phyloP scores from a whole-genome alignment of 2,797 vertebrate genomes.

The Harpagifer antarcticus region DNA sequence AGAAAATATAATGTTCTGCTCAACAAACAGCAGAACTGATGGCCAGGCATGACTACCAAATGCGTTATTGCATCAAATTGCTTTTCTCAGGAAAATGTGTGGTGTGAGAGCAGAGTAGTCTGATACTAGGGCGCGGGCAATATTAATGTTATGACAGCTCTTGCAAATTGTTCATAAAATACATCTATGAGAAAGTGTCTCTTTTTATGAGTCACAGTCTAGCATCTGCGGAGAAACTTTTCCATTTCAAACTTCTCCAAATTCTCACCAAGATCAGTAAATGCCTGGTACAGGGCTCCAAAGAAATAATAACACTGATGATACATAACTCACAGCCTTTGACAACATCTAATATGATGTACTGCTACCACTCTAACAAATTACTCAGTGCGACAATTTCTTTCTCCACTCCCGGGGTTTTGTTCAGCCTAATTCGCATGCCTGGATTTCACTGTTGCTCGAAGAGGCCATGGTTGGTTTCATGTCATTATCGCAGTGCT shows the following conservation, averaged over 20 bases:
- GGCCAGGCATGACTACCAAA: slow-evolving; percentile 23
- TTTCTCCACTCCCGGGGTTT: slow-evolving; percentile 16
- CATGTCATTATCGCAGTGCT: slow-evolving; percentile 61
- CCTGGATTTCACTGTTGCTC: slow-evolving; percentile 58
- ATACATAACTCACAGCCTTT: slow-evolving; percentile 15
- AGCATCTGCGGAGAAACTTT: slow-evolving; percentile 43
- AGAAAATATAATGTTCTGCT: slow-evolving; percentile 5
- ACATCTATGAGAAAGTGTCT: slow-evolving; percentile 65
- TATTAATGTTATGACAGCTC: slow-evolving; percentile 66
- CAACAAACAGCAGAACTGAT: slow-evolving; percentile 34
- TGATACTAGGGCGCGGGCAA: slow-evolving; percentile 34
- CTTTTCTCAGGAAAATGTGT: slow-evolving; percentile 25
- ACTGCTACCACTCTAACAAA: slow-evolving; percentile 13
- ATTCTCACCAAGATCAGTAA: slow-evolving; percentile 50
- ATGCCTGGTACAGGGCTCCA: slow-evolving; percentile 28
- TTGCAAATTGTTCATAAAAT: slow-evolving; percentile 63
- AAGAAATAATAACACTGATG: slow-evolving; percentile 3
- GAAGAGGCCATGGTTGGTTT: slow-evolving; percentile 60
- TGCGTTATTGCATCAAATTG: slow-evolving; percentile 29
- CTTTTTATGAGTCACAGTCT: slow-evolving; percentile 57
- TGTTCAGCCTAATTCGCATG: slow-evolving; percentile 34
- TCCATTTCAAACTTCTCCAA: slow-evolving; percentile 55
- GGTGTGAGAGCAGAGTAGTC: slow-evolving; percentile 41
- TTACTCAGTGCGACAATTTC: not conserved
- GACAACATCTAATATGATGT: slow-evolving; percentile 8